Conservation (phyloP, 2,888 invertebrate genomes). For the Tenthredo notha region DNA sequence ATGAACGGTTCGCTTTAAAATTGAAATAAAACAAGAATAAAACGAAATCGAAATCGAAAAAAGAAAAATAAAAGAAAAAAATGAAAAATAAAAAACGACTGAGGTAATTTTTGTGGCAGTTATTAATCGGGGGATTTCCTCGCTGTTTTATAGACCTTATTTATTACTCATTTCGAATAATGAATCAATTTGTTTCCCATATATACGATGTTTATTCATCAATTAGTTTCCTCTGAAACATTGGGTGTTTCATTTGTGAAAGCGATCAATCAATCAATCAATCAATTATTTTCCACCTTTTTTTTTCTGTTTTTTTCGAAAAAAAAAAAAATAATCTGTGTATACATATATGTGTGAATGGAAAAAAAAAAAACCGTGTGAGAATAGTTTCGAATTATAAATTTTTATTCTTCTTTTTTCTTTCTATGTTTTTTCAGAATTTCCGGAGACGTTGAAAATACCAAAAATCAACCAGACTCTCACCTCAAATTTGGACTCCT, state of each 20-base stretch:
- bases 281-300: neutral
- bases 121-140: neutral
- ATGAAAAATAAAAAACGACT: neutral
- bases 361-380: neutral
- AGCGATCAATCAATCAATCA: neutral
- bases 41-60: neutral
- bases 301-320: too few species aligned
- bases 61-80: neutral
- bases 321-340: too few species aligned
- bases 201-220: neutral
- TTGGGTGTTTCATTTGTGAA: neutral
- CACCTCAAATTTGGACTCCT: neutral
- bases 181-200: neutral
- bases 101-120: neutral
- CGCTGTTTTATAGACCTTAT: neutral
- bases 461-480: neutral
- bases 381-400: neutral
- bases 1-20: neutral
- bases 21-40: neutral
- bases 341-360: too few species aligned
- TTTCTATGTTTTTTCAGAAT: neutral
- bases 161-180: neutral
- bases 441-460: neutral
- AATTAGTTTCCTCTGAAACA: neutral
- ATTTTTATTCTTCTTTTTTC: neutral